These are phyloP conservation scores for Xenops minutus DNA, from an alignment of 2,797 vertebrate genomes.

Conservation along the genomic window DNA sequence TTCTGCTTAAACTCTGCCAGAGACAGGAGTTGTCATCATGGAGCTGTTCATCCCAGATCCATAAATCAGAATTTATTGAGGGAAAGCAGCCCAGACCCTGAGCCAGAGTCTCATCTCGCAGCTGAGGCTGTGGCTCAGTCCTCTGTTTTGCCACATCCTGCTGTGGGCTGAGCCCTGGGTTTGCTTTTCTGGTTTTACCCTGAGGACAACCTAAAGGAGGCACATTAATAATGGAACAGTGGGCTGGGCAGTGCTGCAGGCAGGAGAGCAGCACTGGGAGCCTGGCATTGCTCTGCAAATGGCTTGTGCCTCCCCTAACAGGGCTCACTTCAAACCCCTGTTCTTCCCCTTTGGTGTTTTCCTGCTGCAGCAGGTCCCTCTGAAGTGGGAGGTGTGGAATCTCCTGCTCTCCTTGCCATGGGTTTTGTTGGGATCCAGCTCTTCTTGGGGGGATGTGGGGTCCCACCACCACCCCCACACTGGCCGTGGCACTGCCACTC, in stretches of 20 bases:
- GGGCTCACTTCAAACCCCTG: rapidly evolving
- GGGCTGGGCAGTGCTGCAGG: background rate
- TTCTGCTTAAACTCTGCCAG: background rate
- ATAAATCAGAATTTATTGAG: background rate
- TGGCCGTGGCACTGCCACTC: background rate
- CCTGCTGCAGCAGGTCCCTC: background rate
- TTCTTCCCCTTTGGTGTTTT: background rate
- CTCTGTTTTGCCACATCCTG: rapidly evolving
- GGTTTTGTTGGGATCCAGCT: background rate
- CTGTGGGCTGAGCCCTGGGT: background rate
- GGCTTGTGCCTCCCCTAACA: background rate
- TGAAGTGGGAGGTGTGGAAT: background rate
- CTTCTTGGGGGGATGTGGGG: background rate
- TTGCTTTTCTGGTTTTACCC: background rate
- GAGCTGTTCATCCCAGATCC: background rate
- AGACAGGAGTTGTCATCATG: background rate
- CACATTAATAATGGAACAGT: background rate
- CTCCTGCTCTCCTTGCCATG: rapidly evolving
- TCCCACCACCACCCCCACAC: background rate
- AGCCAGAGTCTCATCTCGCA: background rate
- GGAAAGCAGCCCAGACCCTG: background rate
- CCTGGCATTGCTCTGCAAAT: background rate
- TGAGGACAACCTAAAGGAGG: background rate
- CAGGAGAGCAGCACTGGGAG: rapidly evolving
- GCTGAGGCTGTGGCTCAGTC: background rate